These are phyloP conservation scores for Lithophane socia DNA, from an alignment of 2,888 invertebrate genomes.

Conservation along the genomic window DNA sequence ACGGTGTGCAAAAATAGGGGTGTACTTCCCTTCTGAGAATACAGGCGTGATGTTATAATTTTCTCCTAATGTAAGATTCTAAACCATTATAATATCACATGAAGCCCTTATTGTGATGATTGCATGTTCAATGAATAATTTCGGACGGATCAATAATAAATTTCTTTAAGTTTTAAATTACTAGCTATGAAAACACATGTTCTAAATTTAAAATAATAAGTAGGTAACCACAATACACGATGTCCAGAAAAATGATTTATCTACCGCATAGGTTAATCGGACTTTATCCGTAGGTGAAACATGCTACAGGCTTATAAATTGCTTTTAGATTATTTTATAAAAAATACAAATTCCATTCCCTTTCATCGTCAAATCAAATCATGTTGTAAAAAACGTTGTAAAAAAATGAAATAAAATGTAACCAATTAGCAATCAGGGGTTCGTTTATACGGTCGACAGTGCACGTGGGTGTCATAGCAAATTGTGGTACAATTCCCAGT, in stretches of 20 bases:
- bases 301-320: background rate
- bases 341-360: background rate
- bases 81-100: background rate
- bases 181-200: background rate
- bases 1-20: no score
- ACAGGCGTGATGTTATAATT: background rate
- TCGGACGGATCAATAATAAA: no score
- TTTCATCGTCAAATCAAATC: constrained; percentile 16
- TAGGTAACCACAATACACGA: background rate
- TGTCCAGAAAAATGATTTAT: background rate
- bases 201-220: background rate
- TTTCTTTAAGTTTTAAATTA: no score
- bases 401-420: constrained; percentile 25
- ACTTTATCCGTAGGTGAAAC: background rate
- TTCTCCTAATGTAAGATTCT: background rate
- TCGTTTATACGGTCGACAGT: constrained; percentile 13
- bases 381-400: constrained; percentile 7
- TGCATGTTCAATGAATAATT: background rate
- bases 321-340: background rate
- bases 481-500: constrained; percentile 20
- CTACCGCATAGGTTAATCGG: background rate
- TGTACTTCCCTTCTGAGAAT: no score
- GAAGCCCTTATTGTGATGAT: background rate
- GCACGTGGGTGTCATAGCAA: constrained; percentile 34
- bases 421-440: constrained; percentile 50